Evolutionary conservation across 2,797 vertebrate species (phyloP), one percentile per base, ranked within the genome.

Genomic region (Distichodus sexfasciatus): DNA sequence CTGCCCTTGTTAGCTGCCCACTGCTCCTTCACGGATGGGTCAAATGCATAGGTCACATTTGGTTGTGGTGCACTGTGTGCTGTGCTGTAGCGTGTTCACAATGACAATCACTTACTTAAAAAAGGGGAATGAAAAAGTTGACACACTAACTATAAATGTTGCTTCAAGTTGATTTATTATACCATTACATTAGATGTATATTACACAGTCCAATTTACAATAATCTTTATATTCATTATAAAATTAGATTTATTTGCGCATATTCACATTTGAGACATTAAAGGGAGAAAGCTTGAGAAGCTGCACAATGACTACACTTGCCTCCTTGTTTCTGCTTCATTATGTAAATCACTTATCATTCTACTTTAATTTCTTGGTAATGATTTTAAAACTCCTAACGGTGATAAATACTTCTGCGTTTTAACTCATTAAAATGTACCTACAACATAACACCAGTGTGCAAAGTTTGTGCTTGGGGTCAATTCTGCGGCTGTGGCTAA

Each of bases 211-310:
- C 12, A 40, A 85, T 88, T 87, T 88, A 87, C 77, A 88, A 64
- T 54, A 62, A 72, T 75, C 38, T 64, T 75, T 76, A 70, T 83
- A 66, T 76, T 82, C 70, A 75, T 87, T 87, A 90, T 83, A 90
- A 90, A 92, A 90, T 87, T 89, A 81, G 75, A 88, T 79, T 75
- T 28, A 79, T 87, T 73, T 83, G 73, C 74, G 80, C 75, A 83
- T 87, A 83, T 88, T 90, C 87, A 89, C 87, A 90, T 88, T 84
- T 82, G 51, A 33, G 79, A 84, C 83, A 75, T 82, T 77, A 70
- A 76, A 76, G 70, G 68, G 29, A 50, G 43, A 40, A 57, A n/a
- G 35, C 14, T 23, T 35, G 28, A 61, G 12, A 19, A 71, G 70
- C 44, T 67, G 66, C 41, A 63, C 55, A 33, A 69, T 61, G 41